These are phyloP conservation scores for Butorides virescens DNA, from an alignment of 2,113 vertebrate genomes.

Conservation along the genomic window DNA sequence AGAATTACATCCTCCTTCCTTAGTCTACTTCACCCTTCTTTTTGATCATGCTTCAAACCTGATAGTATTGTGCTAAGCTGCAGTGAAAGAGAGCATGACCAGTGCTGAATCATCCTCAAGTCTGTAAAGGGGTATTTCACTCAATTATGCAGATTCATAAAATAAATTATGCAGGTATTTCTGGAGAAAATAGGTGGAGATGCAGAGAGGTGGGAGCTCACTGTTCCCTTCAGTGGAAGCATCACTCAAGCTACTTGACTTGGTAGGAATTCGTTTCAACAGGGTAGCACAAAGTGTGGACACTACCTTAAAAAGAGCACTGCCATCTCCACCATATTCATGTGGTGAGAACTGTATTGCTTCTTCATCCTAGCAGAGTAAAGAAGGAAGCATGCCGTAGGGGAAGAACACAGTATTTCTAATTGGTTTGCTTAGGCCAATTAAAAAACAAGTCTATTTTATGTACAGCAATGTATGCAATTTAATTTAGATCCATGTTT, in stretches of 20 bases:
- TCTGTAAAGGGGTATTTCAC: not conserved
- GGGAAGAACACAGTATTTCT: not conserved
- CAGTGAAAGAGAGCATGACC: not conserved
- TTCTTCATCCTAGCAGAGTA: not conserved
- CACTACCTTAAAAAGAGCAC: not conserved
- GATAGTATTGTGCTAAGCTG: not conserved
- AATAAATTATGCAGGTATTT: not conserved
- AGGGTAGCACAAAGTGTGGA: not conserved
- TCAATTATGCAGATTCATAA: not conserved
- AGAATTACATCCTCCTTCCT: not conserved
- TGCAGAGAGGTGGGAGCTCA: not conserved
- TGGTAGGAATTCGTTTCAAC: not conserved
- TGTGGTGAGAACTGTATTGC: rapidly evolving
- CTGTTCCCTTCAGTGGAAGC: not conserved
- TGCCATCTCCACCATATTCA: not conserved
- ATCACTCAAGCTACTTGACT: not conserved
- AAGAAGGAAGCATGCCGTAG: not conserved
- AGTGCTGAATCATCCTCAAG: not conserved
- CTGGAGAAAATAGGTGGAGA: not conserved
- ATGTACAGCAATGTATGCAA: not conserved
- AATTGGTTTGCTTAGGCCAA: not conserved
- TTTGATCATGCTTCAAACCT: not conserved
- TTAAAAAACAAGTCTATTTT: not conserved
- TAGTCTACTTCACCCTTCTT: not conserved
- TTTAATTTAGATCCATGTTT: not conserved